These are phyloP conservation scores for Bombus affinis DNA, from an alignment of 1,140 invertebrate genomes.

Conservation along the genomic window DNA sequence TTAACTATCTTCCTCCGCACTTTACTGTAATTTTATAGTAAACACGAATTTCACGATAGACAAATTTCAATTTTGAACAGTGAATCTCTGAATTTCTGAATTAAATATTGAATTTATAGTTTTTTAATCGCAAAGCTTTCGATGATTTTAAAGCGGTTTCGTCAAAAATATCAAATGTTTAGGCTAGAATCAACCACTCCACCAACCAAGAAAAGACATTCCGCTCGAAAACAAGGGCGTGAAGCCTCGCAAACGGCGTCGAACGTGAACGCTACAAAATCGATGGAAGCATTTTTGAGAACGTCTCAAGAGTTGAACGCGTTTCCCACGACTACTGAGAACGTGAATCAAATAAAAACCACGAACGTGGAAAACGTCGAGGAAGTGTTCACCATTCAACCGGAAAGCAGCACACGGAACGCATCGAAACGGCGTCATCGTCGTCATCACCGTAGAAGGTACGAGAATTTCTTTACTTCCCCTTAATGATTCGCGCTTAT, in stretches of 20 bases:
- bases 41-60: no score
- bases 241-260: constrained; percentile 13
- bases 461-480: not conserved
- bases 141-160: not conserved
- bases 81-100: not conserved
- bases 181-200: constrained; percentile 64
- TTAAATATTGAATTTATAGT: not conserved
- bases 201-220: constrained; percentile 61
- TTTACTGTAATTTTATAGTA: no score
- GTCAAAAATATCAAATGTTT: not conserved
- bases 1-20: no score
- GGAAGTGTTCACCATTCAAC: constrained; percentile 37
- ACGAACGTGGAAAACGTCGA: constrained; percentile 28
- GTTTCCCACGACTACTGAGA: constrained; percentile 37
- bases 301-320: constrained; percentile 43
- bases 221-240: constrained; percentile 36
- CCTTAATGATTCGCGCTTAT: not conserved
- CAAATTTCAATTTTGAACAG: not conserved
- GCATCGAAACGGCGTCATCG: constrained; percentile 65
- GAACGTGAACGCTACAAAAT: constrained; percentile 43
- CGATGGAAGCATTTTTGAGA: constrained; percentile 45
- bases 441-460: constrained; percentile 73
- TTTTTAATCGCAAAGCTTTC: not conserved
- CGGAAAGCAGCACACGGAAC: constrained; percentile 52
- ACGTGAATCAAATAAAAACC: constrained; percentile 25